These are phyloP conservation scores for Orycteropus afer DNA, from an alignment of 2,113 vertebrate genomes.

Conservation along the genomic window DNA sequence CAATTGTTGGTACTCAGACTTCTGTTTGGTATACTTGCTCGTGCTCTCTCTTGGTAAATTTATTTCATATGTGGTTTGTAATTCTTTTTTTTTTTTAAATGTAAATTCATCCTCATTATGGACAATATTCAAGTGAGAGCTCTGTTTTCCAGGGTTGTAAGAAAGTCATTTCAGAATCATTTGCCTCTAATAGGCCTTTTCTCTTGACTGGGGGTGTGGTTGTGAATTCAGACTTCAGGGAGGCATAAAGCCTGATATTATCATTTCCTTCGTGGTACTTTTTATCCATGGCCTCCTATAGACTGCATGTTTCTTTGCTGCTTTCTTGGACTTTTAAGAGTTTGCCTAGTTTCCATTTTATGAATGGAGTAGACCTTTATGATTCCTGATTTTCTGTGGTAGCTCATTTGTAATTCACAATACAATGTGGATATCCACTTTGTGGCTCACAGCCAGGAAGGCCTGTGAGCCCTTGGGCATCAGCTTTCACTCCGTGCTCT, in stretches of 20 bases:
- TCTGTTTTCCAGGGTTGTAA: not conserved
- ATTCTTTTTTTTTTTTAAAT: conserved; percentile 12
- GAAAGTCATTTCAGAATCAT: not conserved
- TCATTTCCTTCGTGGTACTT: not conserved
- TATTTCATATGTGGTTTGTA: not conserved
- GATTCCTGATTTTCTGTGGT: not conserved
- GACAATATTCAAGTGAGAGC: not conserved
- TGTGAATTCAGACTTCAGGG: not conserved
- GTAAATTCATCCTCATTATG: not conserved
- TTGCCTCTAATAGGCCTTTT: not conserved
- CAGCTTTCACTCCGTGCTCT: not conserved
- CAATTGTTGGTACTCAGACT: not conserved
- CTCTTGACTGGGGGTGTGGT: not conserved
- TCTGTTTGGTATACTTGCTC: not conserved
- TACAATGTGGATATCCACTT: not conserved
- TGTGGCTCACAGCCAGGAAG: not conserved
- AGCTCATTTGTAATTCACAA: not conserved
- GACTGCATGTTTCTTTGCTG: not conserved
- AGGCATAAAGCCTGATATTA: not conserved
- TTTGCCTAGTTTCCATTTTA: not conserved
- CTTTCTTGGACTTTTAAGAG: not conserved
- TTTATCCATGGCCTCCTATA: not conserved
- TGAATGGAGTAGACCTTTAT: not conserved
- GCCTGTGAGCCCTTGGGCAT: not conserved
- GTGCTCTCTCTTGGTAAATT: not conserved